phyloP scores from a whole-genome alignment of 2,888 invertebrate species.

The Diadegma fenestrale region DNA sequence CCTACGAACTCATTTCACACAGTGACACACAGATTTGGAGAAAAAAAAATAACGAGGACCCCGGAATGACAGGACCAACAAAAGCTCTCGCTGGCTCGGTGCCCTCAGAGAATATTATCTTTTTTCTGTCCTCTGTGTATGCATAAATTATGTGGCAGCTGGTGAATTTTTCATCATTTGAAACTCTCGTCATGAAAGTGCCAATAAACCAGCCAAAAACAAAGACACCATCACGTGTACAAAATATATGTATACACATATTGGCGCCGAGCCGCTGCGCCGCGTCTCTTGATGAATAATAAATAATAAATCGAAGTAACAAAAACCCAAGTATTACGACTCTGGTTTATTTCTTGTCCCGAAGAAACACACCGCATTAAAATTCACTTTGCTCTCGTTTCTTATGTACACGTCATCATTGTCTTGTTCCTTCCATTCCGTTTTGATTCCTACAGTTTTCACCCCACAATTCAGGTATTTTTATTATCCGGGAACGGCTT shows the following conservation, averaged over 20 bases:
- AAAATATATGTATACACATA: not conserved
- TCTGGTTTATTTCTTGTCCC: slow-evolving; percentile 2
- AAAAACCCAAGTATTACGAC: not conserved
- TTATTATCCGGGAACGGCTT: not conserved
- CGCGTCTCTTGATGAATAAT: too few species aligned
- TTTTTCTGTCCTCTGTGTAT: slow-evolving; percentile 25
- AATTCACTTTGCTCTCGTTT: not conserved
- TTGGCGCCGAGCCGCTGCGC: too few species aligned
- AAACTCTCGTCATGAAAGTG: slow-evolving; percentile 17
- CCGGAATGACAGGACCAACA: slow-evolving; percentile 49
- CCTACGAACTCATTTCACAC: slow-evolving; percentile 25
- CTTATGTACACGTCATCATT: not conserved
- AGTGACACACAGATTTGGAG: not conserved
- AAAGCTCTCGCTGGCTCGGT: slow-evolving; percentile 49
- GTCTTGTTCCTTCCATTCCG: not conserved
- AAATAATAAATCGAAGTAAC: slow-evolving; percentile 7
- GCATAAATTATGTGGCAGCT: slow-evolving; percentile 33
- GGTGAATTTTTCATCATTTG: slow-evolving; percentile 34
- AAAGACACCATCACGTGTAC: not conserved
- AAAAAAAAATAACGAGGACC: slow-evolving; percentile 47
- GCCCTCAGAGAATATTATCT: slow-evolving; percentile 39
- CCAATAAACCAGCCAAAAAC: slow-evolving; percentile 16
- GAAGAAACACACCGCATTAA: slow-evolving; percentile 5
- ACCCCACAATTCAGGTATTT: not conserved
- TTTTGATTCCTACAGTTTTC: not conserved